Evolutionary conservation across 1,140 invertebrate genomes (phyloP), one percentile per base, ranked within the genome.

Genomic region (Megathymus violae): DNA sequence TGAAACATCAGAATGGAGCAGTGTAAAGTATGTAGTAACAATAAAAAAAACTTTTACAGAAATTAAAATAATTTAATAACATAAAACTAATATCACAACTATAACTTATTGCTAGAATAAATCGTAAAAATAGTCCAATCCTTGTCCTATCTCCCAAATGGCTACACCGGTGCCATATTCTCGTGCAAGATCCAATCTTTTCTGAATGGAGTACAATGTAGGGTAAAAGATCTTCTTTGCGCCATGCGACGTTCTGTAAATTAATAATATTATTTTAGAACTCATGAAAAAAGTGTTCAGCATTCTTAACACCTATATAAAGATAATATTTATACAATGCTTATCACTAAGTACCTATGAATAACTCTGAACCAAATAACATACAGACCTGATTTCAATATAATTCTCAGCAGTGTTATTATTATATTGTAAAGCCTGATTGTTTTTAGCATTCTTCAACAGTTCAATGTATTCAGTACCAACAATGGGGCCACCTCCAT

Each of bases 131-230:
- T 97, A 99, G 91, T 98, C 95, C 4, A 99, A 90, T 31, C 98
- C 98, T 93, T 99, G 98, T 3, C 98, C 98, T 11, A 99, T 88
- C 89, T 99, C 98, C 98, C 98, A 99, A 79, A 99, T 96, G 0
- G 97, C 96, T 43, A 99, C 91, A 3, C 98, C 97, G 52, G 94
- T 95, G 4, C 96, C 95, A 14, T 97, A 90, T 80, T 96, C 93
- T 69, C 93, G 85, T 0, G 97, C 97, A 10, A 99, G 91, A 56
- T 97, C 93, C 10, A 99, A 89, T 70, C 98, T 92, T 76, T 94
- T 91, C 52, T 96, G 91, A 60, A 99, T 95, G 0, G 98, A 99
- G 71, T 95, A 93, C 4, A 98, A 91, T 0, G 97, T 97, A 7
- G 98, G 98, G 91, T 96, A 99, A 85, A 97, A 98, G 5, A 98